A percentile compares a stretch with the other conserved stretches of the same genome.
phyloP scores from a whole-genome alignment of 1,140 invertebrate genomes.

The Latrodectus geometricus region DNA sequence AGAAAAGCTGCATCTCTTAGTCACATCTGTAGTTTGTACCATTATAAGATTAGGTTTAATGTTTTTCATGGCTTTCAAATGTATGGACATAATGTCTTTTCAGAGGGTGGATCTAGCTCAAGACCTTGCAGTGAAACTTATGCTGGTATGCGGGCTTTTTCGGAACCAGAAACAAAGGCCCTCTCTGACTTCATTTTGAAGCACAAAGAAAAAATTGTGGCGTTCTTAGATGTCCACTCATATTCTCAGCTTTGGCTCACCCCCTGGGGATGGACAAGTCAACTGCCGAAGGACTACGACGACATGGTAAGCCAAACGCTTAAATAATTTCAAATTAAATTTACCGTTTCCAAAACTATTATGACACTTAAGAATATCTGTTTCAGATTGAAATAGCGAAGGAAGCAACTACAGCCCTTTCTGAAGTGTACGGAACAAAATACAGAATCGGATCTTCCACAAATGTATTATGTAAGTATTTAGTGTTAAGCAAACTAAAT shows the following conservation, averaged over 20 bases:
- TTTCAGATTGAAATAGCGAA: slow-evolving; percentile 23
- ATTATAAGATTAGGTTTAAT: too few relatives aligned
- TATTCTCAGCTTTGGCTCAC: slow-evolving; percentile 71
- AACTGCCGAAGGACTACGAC: slow-evolving; percentile 70
- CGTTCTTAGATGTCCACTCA: slow-evolving; percentile 63
- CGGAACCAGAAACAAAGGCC: slow-evolving; percentile 67
- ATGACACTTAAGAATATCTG: not conserved
- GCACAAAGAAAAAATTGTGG: slow-evolving; percentile 46
- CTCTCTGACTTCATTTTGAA: slow-evolving; percentile 64
- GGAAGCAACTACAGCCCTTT: slow-evolving; percentile 78
- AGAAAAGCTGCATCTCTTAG: too few relatives aligned
- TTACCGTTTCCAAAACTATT: not conserved
- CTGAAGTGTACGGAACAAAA: slow-evolving; percentile 75
- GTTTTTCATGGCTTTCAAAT: too few relatives aligned
- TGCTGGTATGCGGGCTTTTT: slow-evolving; percentile 65
- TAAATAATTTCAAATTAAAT: not conserved
- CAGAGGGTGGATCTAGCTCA: slow-evolving; percentile 56
- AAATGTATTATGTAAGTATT: slow-evolving; percentile 68
- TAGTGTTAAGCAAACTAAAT: not conserved
- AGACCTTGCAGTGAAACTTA: slow-evolving; percentile 65
- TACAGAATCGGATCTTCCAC: slow-evolving; percentile 68
- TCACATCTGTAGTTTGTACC: too few relatives aligned
- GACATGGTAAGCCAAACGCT: slow-evolving; percentile 70
- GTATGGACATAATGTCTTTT: too few relatives aligned
- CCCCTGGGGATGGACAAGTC: slow-evolving; percentile 77